Evolutionary conservation across 2,888 invertebrate genomes (phyloP), one percentile per base, ranked within the genome.

Genomic region (Heliconius erato): DNA sequence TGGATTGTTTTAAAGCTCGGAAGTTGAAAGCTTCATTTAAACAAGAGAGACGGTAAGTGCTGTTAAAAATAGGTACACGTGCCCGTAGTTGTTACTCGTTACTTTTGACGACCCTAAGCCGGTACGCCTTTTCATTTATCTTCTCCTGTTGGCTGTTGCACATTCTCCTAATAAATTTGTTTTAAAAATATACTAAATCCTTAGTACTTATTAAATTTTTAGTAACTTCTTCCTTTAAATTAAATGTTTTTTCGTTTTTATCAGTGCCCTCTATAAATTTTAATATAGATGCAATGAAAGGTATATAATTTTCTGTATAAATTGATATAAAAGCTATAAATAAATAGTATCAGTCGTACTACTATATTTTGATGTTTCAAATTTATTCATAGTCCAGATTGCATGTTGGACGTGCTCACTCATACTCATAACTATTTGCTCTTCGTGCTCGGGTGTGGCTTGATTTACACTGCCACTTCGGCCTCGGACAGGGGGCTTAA

Each of bases 371-470:
- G 90, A 92, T 92, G 90, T 90, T 87, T 88, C 85, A 85, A 89
- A 91, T 91, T 91, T 92, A 90, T 92, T 91, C 91, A 90, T 91
- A 90, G 89, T 87, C 87, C 87, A 91, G 91, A 91, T 89, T 88
- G 91, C 91, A 90, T 91, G 91, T 89, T 88, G 90, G 91, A 91
- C 91, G 93, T 93, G 93, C 90, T 92, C 89, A 89, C 88, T 90
- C 93, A 92, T 92, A 89, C 86, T 86, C 88, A 86, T 92, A 85
- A 85, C 86, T 88, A 94, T 94, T 94, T 92, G 93, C 92, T 91
- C 93, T 92, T 90, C 91, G 91, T 92, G 91, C 88, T 88, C 93
- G 90, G 94, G 93, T 93, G 93, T 91, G 92, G 92, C 94, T 91
- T 95, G 94, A 95, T 95, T 94, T 94, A 95, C 92, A 86, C 91